A percentile compares a stretch with the other conserved stretches of the same genome.
These are phyloP conservation scores for Myotis lucifugus DNA, from an alignment of 2,113 vertebrate genomes.

Conservation along the genomic window DNA sequence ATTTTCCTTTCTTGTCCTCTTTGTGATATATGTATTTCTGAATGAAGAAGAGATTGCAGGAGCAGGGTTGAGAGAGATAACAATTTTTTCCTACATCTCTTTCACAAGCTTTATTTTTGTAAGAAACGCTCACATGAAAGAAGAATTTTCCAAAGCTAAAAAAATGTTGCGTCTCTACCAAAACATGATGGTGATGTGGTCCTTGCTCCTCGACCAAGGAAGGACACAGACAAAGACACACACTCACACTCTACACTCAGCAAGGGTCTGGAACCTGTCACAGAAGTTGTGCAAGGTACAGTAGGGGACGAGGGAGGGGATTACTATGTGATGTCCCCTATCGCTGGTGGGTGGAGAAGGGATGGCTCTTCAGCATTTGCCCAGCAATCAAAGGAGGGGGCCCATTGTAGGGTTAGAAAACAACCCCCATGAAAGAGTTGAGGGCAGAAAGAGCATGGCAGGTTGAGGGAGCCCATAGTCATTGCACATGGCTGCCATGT, in stretches of 20 bases:
- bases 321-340: no score
- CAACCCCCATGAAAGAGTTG: accelerated
- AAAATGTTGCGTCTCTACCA: neutral
- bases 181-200: accelerated
- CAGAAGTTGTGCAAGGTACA: accelerated
- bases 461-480: accelerated
- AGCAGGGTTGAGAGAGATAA: neutral
- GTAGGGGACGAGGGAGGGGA: no score
- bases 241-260: accelerated
- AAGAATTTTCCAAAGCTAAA: neutral
- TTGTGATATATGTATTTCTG: neutral
- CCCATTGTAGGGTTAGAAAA: neutral
- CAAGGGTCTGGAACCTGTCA: neutral
- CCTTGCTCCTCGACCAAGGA: neutral
- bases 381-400: neutral
- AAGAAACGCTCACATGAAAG: neutral
- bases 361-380: neutral
- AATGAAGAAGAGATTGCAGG: neutral
- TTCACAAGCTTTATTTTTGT: neutral
- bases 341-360: accelerated
- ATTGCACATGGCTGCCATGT: neutral
- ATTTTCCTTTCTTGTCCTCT: neutral
- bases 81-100: neutral
- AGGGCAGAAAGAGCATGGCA: neutral
- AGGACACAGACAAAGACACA: neutral